Base-by-base conservation (phyloP, 1,140 invertebrate genomes). In the Catajapyx aquilonaris region DNA sequence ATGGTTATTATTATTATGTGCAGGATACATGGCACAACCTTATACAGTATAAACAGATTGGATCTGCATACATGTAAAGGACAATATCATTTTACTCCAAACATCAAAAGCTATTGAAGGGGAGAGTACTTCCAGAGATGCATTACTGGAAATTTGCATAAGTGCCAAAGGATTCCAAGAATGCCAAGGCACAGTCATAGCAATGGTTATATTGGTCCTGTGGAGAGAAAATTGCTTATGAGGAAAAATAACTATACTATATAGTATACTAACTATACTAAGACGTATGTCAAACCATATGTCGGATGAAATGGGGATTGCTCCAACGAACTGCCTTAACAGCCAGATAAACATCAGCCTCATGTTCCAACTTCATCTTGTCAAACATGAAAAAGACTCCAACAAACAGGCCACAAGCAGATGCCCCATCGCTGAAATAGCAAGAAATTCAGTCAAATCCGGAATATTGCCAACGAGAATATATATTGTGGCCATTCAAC, bases 361-460 rank as follows among this genome's bases (percentile, higher is more conserved):
- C 41, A 36, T 56, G 54, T 39, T 58, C 56, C 17, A 52, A 31
- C 43, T 56, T 51, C 21, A 58, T 53, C 44, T 54, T 53, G 32
- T 58, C 56, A 15, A 57, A 46, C 15, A 56, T 18, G 39, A 56
- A 55, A 10, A 43, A 45, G 31, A 54, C 20, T 13, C 52, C 52
- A 5, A 53, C 32, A 33, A 49, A 56, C 3, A 56, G 32, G 20
- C 55, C 55, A 45, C 48, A 49, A 2, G 52, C 53, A 19, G 34
- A 51, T 5, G 47, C 49, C 2, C 54, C 56, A 48, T 57, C 46
- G 39, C 54, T 58, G 32, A 25, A 44, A 48, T 17, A 3, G 13
- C 10, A 31, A 34, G 16, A 15, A 34, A 20, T 9, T 7, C 11
- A n/a, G 17, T 11, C 11, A 34, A 18, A 20, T 28, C 9, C 2